Evolutionary conservation across 2,797 vertebrate species (phyloP), one percentile per base, ranked within the genome.

Genomic region (Catamblyrhynchus diadema): DNA sequence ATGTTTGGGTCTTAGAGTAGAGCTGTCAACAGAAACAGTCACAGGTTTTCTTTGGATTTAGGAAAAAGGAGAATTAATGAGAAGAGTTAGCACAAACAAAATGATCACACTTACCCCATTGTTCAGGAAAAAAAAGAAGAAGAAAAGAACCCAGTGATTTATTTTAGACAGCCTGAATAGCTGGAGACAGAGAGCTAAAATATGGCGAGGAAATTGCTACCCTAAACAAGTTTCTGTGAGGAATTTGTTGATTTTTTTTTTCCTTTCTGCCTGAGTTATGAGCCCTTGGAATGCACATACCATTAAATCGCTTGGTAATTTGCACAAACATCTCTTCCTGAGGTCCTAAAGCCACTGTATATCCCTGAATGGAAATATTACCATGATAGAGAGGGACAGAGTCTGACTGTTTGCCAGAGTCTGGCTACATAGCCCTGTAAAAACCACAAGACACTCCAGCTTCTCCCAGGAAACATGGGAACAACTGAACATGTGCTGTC

Each of bases 181-280:
- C 87, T 95, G 77, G 73, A 96, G 91, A 94, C 91, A 91, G 79
- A 92, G 33, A 48, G 30, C 51, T 96, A 92, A 96, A 95, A 94
- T 93, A 97, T 64, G 44, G 89, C 72, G 64, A 86, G 94, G 93
- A 97, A 97, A 97, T 66, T 93, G 83, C 89, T 90, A 91, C 66
- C 80, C 82, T 92, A 92, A 95, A 94, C 92, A 96, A 90, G 91
- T 79, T 96, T 60, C 77, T 84, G 75, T 88, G 85, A 96, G 84
- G 42, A 47, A 92, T 78, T 16, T 64, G 62, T 71, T 90, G 70
- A 48, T 56, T 25, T 74, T 82, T 79, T 79, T 77, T 86, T 90
- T 86, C 37, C 41, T 86, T 83, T 82, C 66, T 93, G 77, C 62
- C 44, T 88, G 91, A 95, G 44, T 94, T 94, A 94, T 70, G 82